Evolutionary conservation across 2,888 invertebrate species (phyloP).

Genomic region (Myopa testacea): DNA sequence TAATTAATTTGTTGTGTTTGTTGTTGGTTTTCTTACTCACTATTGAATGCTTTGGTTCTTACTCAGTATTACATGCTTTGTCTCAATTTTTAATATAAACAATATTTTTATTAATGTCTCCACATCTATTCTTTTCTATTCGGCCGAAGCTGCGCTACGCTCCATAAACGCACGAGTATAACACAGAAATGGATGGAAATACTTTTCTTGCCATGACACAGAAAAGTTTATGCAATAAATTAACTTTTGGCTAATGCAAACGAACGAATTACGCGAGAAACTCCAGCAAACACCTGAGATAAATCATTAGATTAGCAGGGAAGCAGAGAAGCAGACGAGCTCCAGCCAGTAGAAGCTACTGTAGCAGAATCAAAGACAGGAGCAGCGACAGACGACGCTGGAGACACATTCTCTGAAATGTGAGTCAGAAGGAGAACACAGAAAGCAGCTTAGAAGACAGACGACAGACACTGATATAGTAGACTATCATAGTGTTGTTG

Average conservation of each 20-base stretch:
- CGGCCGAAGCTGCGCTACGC: not conserved
- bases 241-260: slow-evolving; percentile 46
- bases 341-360: not conserved
- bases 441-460: no score
- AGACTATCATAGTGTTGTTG: not conserved
- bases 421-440: no score
- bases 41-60: not conserved
- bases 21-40: not conserved
- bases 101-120: slow-evolving; percentile 22
- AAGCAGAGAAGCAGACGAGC: not conserved
- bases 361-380: no score
- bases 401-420: no score
- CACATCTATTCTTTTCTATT: not conserved
- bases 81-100: slow-evolving; percentile 14
- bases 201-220: not conserved
- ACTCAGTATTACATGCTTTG: not conserved
- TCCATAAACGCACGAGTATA: not conserved
- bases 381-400: no score
- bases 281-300: slow-evolving; percentile 62
- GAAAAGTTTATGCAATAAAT: slow-evolving; percentile 31
- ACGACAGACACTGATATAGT: not conserved
- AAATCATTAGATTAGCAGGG: slow-evolving; percentile 60
- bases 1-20: not conserved
- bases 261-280: slow-evolving; percentile 59
- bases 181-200: not conserved